A percentile compares a stretch with the other conserved stretches of the same genome.
These are phyloP conservation scores for Orthochromis indermauri DNA, from an alignment of 2,113 vertebrate species.

Conservation along the genomic window DNA sequence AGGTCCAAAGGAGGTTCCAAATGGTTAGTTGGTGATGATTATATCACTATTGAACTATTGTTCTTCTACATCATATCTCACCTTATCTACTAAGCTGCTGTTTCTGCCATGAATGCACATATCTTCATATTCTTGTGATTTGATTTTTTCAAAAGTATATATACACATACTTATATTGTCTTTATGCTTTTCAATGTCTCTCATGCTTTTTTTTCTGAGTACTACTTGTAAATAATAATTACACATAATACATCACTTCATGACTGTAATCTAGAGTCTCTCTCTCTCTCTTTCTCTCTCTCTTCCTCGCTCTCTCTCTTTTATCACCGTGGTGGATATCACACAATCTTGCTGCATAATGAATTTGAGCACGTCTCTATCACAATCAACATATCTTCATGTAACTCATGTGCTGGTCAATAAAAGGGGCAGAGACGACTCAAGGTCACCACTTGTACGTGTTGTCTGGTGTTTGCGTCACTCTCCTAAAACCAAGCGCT, in stretches of 20 bases:
- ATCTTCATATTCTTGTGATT: background rate
- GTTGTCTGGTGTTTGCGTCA: constrained; percentile 45
- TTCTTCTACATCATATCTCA: background rate
- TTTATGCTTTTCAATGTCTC: background rate
- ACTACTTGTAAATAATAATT: background rate
- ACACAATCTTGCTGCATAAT: background rate
- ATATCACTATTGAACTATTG: constrained; percentile 25
- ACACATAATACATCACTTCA: background rate
- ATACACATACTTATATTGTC: background rate
- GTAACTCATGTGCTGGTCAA: background rate
- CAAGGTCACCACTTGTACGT: constrained; percentile 52
- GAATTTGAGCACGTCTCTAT: background rate
- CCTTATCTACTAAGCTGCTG: background rate
- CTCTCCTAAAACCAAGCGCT: background rate
- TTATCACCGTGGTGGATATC: background rate
- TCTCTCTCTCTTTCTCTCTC: background rate
- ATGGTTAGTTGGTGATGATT: background rate
- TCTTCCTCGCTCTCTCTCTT: background rate
- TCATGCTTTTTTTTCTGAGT: background rate
- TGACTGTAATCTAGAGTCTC: background rate
- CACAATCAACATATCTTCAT: background rate
- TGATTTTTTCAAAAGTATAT: background rate
- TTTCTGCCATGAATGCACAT: background rate
- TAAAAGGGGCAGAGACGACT: background rate
- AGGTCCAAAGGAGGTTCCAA: constrained; percentile 39